Evolutionary conservation across 2,797 vertebrate genomes (phyloP), one percentile per base, ranked within the genome.

Genomic region (Acrossocheilus wenchowensis): DNA sequence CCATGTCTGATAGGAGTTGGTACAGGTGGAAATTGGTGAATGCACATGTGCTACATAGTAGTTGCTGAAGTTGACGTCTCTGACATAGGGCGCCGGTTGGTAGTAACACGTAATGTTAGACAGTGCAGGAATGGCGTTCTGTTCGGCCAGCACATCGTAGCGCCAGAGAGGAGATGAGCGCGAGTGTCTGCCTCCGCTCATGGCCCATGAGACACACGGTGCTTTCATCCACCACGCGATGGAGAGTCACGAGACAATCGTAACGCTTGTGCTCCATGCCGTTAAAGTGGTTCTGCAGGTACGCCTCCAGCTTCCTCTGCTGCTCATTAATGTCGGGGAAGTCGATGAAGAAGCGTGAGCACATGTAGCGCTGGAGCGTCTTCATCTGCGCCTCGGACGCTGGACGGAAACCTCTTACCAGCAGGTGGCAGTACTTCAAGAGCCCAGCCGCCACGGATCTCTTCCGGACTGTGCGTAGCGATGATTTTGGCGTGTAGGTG

Each of bases 131-230:
- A 98, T 97, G 52, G 97, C 96, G 83, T 97, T 97, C 94, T 98
- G 98, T 94, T 99, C 97, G 0, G 97, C 96, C 92, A 99, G 93
- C 11, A 96, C 96, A 87, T n/a, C 94, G 94, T 88, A 98, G 94
- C 0, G 98, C 98, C 94, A 99, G 92, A 86, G 95, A 96, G 75
- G 97, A 96, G 90, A 99, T 99, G 91, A 99, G 97, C 91, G 95
- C 96, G 89, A 99, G 96, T 0, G 98, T 98, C 94, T 99, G 98
- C 79, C 98, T 95, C 69, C 98, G 95, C 92, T 99, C 98, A 0
- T 99, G 98, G 93, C 96, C 97, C 98, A 99, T 99, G 83, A 99
- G 96, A 93, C 98, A 99, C 84, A 99, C 98, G 0, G 98, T 99
- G 93, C 98, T 99, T 93, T 99, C 98, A 11, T 99, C 97, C 87